Base-by-base conservation (phyloP, 2,888 invertebrate species). In the Aproaerema taeniolella region DNA sequence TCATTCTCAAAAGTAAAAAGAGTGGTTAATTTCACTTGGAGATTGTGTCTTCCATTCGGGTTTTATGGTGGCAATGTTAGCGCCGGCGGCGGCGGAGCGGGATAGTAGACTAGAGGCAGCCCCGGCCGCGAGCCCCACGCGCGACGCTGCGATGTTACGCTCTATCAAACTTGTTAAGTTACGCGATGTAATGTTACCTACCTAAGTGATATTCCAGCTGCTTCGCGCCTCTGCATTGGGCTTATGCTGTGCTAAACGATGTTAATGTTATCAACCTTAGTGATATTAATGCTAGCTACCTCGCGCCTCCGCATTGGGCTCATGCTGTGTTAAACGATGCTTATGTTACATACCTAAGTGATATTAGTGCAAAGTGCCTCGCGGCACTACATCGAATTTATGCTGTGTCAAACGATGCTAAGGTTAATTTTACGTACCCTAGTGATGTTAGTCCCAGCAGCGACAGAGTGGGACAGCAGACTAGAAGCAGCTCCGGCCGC, bases 91-190 rank as follows among this genome's bases (percentile, higher is more conserved):
- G 0, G 83, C 88, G 1, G 88, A 78, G 4, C 72, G 68, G 0
- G 87, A 68, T 0, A 89, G 70, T 16, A 85, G 53, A 4, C 68
- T 67, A 50, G 74, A 77, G 1, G 89, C 88, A 0, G 88, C 89
- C 4, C 88, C 88, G 0, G 89, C 88, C 0, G 83, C 81, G 4
- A 90, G 70, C 0, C 89, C 89, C 0, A 89, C 76, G 30, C 86
- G 74, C 0, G 89, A 89, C 1, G 89, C 89, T 0, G 88, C 79
- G 29, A 90, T 88, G 60, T 89, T 89, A 16, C 90, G n/a, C n/a
- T n/a, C n/a, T n/a, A n/a, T n/a, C n/a, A n/a, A n/a, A n/a, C n/a
- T n/a, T n/a, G n/a, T n/a, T n/a, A n/a, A n/a, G n/a, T n/a, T n/a
- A n/a, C n/a, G n/a, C n/a, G n/a, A n/a, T n/a, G n/a, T n/a, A n/a